Base-by-base conservation (phyloP, 2,113 vertebrate genomes). In the Crotalus viridis region DNA sequence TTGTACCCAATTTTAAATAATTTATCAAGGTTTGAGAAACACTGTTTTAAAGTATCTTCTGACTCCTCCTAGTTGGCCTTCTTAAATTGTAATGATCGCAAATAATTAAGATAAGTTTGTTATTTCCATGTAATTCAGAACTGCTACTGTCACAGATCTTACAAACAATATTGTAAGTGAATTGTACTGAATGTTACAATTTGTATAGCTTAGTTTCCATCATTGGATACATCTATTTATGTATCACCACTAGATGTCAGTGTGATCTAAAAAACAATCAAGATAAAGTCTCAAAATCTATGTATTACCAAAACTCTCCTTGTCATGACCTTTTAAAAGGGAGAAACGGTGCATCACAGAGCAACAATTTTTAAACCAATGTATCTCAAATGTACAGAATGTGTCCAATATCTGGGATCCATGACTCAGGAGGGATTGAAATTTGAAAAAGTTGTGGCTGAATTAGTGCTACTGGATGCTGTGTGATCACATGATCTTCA, bases 181-280 rank as follows among this genome's bases (percentile, higher is more conserved):
- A 93, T 39, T 89, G 48, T 51, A 48, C 48, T 74, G 61, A 89
- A 48, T 5, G 39, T 54, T 85, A 28, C 4, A 6, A 89, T 90
- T 93, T 61, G 0, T 0, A 3, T 2, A 9, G 3, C 7, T 57
- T 57, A 0, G 2, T 91, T 90, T 46, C 8, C 0, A 89, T 28
- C 56, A 55, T 1, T 0, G 10, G 48, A 48, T 33, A 5, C 12
- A 48, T 26, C 81, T 88, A 0, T 0, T 2, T 13, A 51, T 51
- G 48, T 86, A 15, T 5, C 4, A 93, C 96, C 97, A 94, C 96
- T 96, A 97, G 96, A 89, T 97, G 97, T 43, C 96, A 96, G 95
- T 95, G 87, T 97, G 85, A 43, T 89, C 94, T 93, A 96, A 96
- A 91, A 19, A 94, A 95, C 93, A 61, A 87, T 54, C 9, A 56